These are phyloP conservation scores for Temnopleurus reevesii DNA, from an alignment of 53 echinoderm and acorn worm species.

Conservation along the genomic window DNA sequence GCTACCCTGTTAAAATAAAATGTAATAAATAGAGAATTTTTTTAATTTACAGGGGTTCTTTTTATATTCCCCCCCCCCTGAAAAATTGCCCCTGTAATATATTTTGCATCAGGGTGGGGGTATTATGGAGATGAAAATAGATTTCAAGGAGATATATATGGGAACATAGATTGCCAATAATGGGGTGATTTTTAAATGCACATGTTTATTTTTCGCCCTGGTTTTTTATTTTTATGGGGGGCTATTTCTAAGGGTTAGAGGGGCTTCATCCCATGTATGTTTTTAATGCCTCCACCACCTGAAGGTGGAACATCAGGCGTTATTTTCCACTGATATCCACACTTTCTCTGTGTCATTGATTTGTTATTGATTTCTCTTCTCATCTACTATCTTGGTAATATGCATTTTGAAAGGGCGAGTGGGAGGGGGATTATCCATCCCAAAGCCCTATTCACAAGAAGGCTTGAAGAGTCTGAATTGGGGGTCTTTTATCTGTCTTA, in stretches of 20 bases:
- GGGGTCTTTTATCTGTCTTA: neutral
- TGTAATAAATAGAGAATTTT: neutral
- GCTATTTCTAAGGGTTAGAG: too few relatives aligned
- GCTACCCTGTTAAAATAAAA: too few relatives aligned
- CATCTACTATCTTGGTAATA: neutral
- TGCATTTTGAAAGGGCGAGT: neutral
- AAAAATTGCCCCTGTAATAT: too few relatives aligned
- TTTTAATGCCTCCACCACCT: neutral
- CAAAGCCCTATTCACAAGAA: conserved; percentile 17
- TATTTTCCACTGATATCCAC: neutral
- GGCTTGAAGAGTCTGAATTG: neutral
- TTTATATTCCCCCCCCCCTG: neutral
- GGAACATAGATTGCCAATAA: too few relatives aligned
- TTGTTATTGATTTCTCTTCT: conserved; percentile 9
- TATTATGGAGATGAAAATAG: too few relatives aligned
- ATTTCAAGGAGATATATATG: too few relatives aligned
- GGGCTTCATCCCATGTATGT: neutral
- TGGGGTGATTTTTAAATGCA: too few relatives aligned
- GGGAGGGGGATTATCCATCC: conserved; percentile 23
- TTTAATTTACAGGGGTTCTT: neutral
- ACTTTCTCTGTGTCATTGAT: neutral
- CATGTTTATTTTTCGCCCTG: neutral
- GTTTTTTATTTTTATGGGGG: neutral
- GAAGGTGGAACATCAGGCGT: too few relatives aligned
- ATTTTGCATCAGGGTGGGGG: neutral